These are phyloP conservation scores for Scopus umbretta DNA, from an alignment of 2,113 vertebrate genomes.

Conservation along the genomic window DNA sequence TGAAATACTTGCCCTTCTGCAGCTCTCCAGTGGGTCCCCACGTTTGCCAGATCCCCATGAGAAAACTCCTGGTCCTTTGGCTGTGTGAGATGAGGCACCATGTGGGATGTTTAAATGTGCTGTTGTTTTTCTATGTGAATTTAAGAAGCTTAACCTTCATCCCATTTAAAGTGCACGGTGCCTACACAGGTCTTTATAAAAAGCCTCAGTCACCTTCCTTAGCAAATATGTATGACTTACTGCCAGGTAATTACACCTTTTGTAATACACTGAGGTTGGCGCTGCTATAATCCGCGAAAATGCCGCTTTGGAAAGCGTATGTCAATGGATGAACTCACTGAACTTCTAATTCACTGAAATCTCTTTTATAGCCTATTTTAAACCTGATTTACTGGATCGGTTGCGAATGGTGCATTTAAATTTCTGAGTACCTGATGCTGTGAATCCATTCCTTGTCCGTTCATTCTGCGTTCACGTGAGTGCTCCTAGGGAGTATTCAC, in stretches of 20 bases:
- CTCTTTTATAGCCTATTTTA: background rate
- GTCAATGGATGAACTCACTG: background rate
- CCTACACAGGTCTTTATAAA: background rate
- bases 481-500: background rate
- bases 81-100: background rate
- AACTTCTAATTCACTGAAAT: background rate
- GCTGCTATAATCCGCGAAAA: background rate
- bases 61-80: background rate
- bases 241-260: background rate
- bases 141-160: background rate
- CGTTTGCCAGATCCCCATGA: fast-evolving
- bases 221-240: background rate
- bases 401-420: background rate
- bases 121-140: background rate
- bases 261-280: background rate
- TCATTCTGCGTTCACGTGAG: background rate
- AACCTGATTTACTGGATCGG: background rate
- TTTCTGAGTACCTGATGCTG: background rate
- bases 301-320: background rate
- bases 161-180: background rate
- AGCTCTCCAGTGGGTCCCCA: fast-evolving
- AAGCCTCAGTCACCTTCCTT: background rate
- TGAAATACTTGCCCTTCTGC: background rate
- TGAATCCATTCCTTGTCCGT: background rate
- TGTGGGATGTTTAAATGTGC: background rate